These are phyloP conservation scores for Pseudococcus viburni DNA, from an alignment of 2,888 invertebrate genomes.

Conservation along the genomic window DNA sequence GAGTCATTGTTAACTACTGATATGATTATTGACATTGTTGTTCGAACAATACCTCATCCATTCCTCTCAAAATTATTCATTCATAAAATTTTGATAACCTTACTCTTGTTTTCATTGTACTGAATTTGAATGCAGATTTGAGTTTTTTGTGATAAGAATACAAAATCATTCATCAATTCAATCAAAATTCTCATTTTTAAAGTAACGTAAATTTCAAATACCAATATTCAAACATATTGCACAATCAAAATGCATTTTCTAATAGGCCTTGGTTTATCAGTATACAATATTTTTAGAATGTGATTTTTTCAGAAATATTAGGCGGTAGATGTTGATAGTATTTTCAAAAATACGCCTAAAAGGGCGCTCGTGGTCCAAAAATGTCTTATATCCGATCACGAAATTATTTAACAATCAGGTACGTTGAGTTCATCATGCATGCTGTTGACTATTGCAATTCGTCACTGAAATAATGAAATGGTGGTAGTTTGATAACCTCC, in stretches of 20 bases:
- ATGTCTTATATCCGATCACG: slow-evolving; percentile 58
- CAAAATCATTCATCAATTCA: not conserved
- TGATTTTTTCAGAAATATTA: slow-evolving; percentile 55
- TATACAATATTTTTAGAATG: not conserved
- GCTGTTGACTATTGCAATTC: not conserved
- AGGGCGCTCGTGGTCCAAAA: slow-evolving; percentile 55
- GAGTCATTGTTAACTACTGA: not conserved
- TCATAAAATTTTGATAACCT: not conserved
- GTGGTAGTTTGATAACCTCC: not conserved
- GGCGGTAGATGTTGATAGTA: slow-evolving; percentile 62
- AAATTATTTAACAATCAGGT: slow-evolving; percentile 58
- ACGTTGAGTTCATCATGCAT: not conserved
- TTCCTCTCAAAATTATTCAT: not conserved
- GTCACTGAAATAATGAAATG: not conserved
- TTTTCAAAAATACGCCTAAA: slow-evolving; percentile 52
- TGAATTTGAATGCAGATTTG: not conserved
- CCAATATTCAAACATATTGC: not conserved
- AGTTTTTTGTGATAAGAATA: not conserved
- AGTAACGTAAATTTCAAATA: not conserved
- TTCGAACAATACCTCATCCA: not conserved
- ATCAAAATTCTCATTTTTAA: not conserved
- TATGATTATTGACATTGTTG: not conserved
- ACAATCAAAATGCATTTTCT: not conserved
- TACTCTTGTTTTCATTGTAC: not conserved
- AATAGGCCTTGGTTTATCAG: not conserved